These are phyloP conservation scores for Falco rusticolus DNA, from an alignment of 2,797 vertebrate species.

Conservation along the genomic window DNA sequence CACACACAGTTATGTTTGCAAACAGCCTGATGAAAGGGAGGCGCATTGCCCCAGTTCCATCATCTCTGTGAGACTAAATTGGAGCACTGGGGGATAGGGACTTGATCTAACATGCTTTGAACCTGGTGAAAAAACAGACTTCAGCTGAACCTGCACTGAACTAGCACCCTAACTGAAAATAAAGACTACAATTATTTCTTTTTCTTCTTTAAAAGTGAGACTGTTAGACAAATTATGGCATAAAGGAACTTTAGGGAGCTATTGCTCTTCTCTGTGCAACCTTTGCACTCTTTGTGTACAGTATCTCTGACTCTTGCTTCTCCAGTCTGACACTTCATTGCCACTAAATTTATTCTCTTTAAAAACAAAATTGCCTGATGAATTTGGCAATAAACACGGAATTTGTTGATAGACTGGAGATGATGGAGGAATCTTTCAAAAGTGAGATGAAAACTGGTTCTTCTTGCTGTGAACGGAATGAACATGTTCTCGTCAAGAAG, in stretches of 20 bases:
- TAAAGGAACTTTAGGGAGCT: neutral
- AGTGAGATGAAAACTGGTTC: neutral
- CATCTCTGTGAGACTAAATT: fast-evolving
- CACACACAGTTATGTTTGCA: neutral
- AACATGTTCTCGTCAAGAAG: neutral
- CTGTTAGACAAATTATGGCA: neutral
- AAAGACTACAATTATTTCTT: neutral
- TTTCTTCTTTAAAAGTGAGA: neutral
- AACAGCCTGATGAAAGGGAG: neutral
- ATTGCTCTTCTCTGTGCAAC: neutral
- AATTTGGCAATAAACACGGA: neutral
- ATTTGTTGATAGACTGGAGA: neutral
- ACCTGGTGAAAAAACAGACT: neutral
- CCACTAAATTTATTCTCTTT: neutral
- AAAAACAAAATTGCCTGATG: neutral
- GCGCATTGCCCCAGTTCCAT: neutral
- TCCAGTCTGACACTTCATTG: neutral
- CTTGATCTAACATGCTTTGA: neutral
- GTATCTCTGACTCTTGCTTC: neutral
- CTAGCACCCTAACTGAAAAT: neutral
- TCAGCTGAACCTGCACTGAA: neutral
- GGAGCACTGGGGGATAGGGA: neutral
- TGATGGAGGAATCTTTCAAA: neutral
- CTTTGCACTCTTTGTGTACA: neutral
- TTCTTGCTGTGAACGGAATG: neutral